phyloP scores from a whole-genome alignment of 2,888 invertebrate species.

The Drosophila mayaguana region DNA sequence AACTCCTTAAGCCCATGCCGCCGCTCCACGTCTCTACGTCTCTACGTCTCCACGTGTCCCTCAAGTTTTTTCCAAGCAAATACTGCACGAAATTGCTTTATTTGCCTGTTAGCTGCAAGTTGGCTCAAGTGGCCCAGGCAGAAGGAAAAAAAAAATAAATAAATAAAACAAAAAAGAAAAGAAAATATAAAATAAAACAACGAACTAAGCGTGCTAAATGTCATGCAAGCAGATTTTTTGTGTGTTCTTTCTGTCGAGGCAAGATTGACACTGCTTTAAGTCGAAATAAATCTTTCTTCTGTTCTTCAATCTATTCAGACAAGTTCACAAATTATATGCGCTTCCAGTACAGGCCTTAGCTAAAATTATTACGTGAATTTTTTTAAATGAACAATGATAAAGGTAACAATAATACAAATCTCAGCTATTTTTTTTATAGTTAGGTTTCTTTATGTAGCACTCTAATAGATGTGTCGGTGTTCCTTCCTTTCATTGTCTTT shows the following conservation, averaged over 20 bases:
- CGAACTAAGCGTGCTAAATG: constrained; percentile 37
- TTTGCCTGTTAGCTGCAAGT: constrained; percentile 48
- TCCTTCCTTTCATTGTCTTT: no score
- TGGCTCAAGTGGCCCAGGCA: constrained; percentile 32
- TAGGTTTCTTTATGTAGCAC: no score
- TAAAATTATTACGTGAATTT: no score
- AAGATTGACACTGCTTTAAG: constrained; percentile 23
- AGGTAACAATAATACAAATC: no score
- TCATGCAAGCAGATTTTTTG: constrained; percentile 12
- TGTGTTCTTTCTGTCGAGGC: background rate
- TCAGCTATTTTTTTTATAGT: no score
- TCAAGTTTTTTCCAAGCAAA: constrained; percentile 53
- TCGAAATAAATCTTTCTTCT: background rate
- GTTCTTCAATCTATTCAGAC: no score
- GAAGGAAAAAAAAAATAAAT: background rate
- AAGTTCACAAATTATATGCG: background rate
- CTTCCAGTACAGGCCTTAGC: background rate
- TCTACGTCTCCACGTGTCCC: constrained; percentile 17
- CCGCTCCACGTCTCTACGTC: constrained; percentile 2
- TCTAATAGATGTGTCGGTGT: no score
- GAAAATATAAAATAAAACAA: constrained; percentile 9
- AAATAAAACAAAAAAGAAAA: constrained; percentile 3
- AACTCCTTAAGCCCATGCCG: background rate
- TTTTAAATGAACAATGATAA: no score
- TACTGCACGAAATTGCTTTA: constrained; percentile 66